Evolutionary conservation across 2,888 invertebrate species (phyloP), one percentile per base, ranked within the genome.

Genomic region (Argyresthia goedartella): DNA sequence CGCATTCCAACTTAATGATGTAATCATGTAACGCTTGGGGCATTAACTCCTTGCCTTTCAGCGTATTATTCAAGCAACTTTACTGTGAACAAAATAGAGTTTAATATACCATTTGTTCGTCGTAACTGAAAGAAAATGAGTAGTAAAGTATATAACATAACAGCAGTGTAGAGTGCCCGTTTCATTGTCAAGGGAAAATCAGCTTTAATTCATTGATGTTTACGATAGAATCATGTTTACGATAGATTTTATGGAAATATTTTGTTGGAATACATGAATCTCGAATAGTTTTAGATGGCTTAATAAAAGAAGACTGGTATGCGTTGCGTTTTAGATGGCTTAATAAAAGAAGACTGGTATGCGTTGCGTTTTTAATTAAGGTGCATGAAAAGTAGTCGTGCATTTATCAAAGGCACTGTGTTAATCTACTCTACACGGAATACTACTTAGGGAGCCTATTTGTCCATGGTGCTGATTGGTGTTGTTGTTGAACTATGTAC

Each of bases 1-100:
- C 15, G 62, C 75, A 77, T 79, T 74, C 77, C 74, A 54, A 54
- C 49, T 60, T 66, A 66, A 70, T 73, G 73, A 73, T 63, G 71
- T 65, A 68, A 69, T 52, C 59, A 52, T 59, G 55, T 54, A 54
- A 48, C 50, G 53, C 48, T 15, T 25, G 48, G 35, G 35, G 48
- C 36, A 13, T 34, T 48, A 34, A 36, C 48, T 25, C 44, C 15
- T 44, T 8, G 44, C 15, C 1, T 43, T 43, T 14, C 44, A 25
- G 14, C 39, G n/a, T 39, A 6, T 11, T 8, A 39, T 39, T 39
- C n/a, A 11, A 3, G 3, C 39, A 39, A 43, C 8, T 44, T 44
- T 39, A n/a, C 3, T 9, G 44, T 44, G 14, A 44, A 9, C 44
- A 15, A 44, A 44, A 44, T 44, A 6, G 13, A 14, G 13, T 8